Evolutionary conservation across 23 tunicate species (phyloP).

Genomic region (Phallusia fumigata): DNA sequence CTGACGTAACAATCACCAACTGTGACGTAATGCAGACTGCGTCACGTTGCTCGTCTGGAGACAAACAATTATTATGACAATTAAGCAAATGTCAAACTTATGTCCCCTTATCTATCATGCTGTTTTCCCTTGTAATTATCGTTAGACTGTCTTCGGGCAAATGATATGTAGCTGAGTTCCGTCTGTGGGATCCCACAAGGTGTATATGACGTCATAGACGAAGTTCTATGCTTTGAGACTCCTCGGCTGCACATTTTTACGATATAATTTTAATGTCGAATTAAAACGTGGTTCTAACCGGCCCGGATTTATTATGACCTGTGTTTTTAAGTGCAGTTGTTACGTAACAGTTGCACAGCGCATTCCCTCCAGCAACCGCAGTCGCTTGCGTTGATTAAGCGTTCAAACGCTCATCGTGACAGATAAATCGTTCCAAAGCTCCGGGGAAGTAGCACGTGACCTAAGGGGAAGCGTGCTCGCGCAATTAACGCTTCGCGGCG

Average conservation of each 20-base stretch:
- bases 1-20: slow-evolving; percentile 4
- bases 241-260: no score
- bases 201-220: no score
- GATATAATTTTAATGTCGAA: no score
- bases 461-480: not conserved
- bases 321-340: no score
- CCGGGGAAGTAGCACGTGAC: not conserved
- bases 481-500: slow-evolving; percentile 2
- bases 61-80: slow-evolving; percentile 5
- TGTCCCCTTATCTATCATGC: not conserved
- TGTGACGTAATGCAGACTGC: not conserved
- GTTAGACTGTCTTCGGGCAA: not conserved
- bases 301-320: no score
- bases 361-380: not conserved
- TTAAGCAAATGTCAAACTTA: not conserved
- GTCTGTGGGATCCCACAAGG: not conserved
- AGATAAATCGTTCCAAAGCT: not conserved
- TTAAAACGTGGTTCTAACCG: no score
- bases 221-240: no score
- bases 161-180: not conserved
- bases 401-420: not conserved
- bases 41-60: slow-evolving; percentile 1
- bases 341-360: no score
- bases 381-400: not conserved
- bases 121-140: not conserved